Conservation (phyloP, 2,113 vertebrate species). For the Aythya baeri region DNA sequence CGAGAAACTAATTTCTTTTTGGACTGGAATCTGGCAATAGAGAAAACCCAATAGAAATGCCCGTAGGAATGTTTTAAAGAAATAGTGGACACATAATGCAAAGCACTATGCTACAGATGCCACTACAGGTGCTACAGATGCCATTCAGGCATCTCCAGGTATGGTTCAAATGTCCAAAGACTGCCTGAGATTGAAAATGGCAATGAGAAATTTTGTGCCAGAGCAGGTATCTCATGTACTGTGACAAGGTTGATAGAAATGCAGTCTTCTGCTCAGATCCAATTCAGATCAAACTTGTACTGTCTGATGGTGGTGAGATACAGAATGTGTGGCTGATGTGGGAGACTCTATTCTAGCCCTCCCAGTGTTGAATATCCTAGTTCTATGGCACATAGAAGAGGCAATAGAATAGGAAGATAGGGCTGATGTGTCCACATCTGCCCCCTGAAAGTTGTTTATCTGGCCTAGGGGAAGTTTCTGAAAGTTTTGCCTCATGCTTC, state of each 20-base stretch:
- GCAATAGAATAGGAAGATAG: neutral
- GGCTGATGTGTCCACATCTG: neutral
- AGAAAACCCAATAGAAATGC: neutral
- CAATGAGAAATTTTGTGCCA: neutral
- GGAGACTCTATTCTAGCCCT: neutral
- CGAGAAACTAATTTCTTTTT: neutral
- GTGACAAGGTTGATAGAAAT: neutral
- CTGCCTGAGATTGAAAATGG: neutral
- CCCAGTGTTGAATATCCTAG: neutral
- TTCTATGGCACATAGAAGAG: neutral
- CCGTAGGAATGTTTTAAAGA: neutral
- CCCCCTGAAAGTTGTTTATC: neutral
- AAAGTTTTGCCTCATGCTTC: neutral
- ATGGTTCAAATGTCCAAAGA: neutral
- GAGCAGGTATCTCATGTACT: neutral
- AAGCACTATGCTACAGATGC: neutral
- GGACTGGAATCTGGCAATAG: neutral
- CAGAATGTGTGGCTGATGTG: neutral
- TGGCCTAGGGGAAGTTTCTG: neutral
- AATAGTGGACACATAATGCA: rapidly evolving
- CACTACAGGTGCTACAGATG: neutral
- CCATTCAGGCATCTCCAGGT: neutral
- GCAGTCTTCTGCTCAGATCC: neutral
- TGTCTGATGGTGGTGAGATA: neutral
- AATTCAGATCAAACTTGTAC: neutral